phyloP scores from a whole-genome alignment of 2,888 invertebrate genomes.

The Microdon myrmicae region DNA sequence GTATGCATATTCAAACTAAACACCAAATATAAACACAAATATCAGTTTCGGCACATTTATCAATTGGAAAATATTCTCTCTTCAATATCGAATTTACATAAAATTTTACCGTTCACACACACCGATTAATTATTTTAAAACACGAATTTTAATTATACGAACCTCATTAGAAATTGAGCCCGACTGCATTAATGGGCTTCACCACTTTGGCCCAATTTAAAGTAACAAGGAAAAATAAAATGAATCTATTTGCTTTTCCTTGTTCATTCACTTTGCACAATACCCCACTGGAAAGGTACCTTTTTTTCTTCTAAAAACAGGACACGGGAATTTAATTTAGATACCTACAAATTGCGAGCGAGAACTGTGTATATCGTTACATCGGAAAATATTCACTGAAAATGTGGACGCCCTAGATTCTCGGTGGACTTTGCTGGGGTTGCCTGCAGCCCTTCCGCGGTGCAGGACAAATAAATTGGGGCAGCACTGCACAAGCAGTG shows the following conservation, averaged over 20 bases:
- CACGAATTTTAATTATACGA: slow-evolving; percentile 15
- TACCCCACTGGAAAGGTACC: slow-evolving; percentile 11
- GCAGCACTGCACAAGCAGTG: slow-evolving; percentile 10
- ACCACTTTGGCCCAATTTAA: slow-evolving; percentile 8
- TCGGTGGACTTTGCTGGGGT: background rate
- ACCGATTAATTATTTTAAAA: background rate
- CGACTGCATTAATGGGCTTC: slow-evolving; percentile 34
- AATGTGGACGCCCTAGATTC: slow-evolving; percentile 8
- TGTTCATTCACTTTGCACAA: background rate
- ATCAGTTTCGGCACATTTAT: background rate
- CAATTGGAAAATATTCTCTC: background rate
- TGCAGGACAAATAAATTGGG: slow-evolving; percentile 11
- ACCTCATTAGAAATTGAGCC: slow-evolving; percentile 37
- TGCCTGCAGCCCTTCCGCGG: background rate
- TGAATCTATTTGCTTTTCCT: background rate
- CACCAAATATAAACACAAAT: slow-evolving; percentile 5
- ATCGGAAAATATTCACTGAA: slow-evolving; percentile 24
- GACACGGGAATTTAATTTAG: slow-evolving; percentile 36
- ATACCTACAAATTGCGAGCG: slow-evolving; percentile 28
- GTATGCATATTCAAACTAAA: slow-evolving; percentile 45
- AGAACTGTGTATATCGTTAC: slow-evolving; percentile 32
- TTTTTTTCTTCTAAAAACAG: slow-evolving; percentile 9
- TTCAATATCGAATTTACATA: background rate
- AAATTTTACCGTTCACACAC: slow-evolving; percentile 1
- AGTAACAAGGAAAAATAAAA: slow-evolving; percentile 13